Evolutionary conservation across 2,797 vertebrate genomes (phyloP), one percentile per base, ranked within the genome.

Genomic region (Typhlichthys eigenmanni): DNA sequence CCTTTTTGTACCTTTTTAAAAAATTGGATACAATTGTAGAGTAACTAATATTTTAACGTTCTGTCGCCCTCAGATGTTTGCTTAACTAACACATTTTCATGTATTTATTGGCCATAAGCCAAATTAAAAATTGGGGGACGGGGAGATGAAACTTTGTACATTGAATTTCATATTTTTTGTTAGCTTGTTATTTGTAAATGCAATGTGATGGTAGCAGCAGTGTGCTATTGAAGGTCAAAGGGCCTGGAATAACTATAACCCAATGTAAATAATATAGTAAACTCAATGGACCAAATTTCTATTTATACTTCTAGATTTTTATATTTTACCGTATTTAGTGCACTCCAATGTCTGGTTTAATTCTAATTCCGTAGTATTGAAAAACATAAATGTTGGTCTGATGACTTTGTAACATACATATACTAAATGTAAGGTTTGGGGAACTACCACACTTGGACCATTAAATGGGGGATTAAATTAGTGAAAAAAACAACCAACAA

Each of bases 251-350:
- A 14, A 55, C 5, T 78, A 81, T 87, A 90, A 92, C 92, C 91
- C 93, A 91, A 92, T 95, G 95, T 98, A 98, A 93, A 97, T 96
- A 96, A 94, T 94, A 94, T 90, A 91, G 90, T 94, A 93, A 85
- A 72, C 74, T 93, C 74, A 84, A 94, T 92, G 95, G 94, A 97
- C 95, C 95, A 97, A 97, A 98, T 96, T 95, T 96, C 93, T 98
- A 98, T 98, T 98, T 98, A 98, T 98, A 96, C 95, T 93, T 94
- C 92, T 98, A 98, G 95, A 96, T 94, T 97, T 97, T 96, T 96
- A 95, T 96, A 98, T 95, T 95, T 95, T 91, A 95, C 92, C 92
- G 91, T 95, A 94, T 94, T 90, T 96, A 97, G 96, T 94, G 92
- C 86, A 74, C 88, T 85, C 49, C 69, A 78, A 82, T 86, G 90